Evolutionary conservation across 2,888 invertebrate genomes (phyloP).

Genomic region (Sepiola atlantica): DNA sequence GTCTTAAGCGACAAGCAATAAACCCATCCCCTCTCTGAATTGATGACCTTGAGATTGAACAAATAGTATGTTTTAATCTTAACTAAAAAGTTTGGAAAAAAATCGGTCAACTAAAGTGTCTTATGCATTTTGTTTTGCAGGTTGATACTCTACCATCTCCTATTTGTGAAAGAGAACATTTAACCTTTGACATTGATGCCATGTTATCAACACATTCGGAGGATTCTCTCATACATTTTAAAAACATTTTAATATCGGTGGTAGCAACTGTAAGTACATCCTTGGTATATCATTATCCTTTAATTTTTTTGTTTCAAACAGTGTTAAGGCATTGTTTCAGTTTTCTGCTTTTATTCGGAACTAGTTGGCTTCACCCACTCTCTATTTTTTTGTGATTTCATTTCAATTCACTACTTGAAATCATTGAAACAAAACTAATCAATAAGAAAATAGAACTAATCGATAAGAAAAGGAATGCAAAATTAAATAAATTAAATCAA

Average conservation of each 20-base stretch:
- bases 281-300: background rate
- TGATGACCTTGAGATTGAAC: no score
- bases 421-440: no score
- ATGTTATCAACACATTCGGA: background rate
- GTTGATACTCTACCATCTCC: constrained; percentile 61
- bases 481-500: no score
- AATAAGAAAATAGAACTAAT: no score
- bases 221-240: constrained; percentile 16
- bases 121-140: constrained; percentile 52
- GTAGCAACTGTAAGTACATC: constrained; percentile 34
- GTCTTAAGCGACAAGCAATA: no score
- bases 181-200: background rate
- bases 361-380: no score
- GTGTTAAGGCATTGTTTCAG: background rate
- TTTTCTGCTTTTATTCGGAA: background rate
- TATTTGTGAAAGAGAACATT: constrained; percentile 58
- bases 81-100: no score
- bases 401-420: no score
- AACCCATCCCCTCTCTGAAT: no score
- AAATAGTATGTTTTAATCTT: no score
- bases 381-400: no score
- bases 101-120: background rate
- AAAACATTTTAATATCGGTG: background rate
- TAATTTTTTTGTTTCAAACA: background rate
- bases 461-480: no score